Base-by-base conservation (phyloP, 2,797 vertebrate species). In the Cyprinodon diabolis region DNA sequence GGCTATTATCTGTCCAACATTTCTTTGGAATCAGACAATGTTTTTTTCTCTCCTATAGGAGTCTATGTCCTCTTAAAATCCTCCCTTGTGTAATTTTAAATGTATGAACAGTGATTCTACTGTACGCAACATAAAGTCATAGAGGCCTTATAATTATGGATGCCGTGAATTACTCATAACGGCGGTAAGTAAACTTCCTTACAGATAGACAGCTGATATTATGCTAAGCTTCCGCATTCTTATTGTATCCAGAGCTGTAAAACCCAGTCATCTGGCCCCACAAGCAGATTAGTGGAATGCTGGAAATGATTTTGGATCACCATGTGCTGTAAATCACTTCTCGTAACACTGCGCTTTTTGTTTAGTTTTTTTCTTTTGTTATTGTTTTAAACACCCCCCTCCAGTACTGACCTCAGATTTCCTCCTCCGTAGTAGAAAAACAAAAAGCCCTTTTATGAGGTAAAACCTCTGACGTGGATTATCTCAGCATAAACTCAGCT, bases 361-460 rank as follows among this genome's bases (percentile, higher is more conserved):
- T 49, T 49, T 49, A 30, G 30, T 30, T 30, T 30, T 30, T 30
- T 30, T 30, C 30, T 30, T 30, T 30, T 30, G 30, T 30, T 30
- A 30, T 54, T 67, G 73, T 79, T 84, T 68, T 66, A 45, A 74
- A 68, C 55, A 4, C 54, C 67, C 19, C 54, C 70, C 51, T 74
- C 62, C 9, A 45, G 66, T 48, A 58, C 14, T 63, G 81, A 76
- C 80, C 62, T 69, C 68, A 30, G 57, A 21, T 60, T 48, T 23
- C 45, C 63, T 74, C 63, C 2, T 65, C 54, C 52, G 1, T n/a
- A 10, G 48, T n/a, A 56, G 35, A 47, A 45, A 75, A 72, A 63
- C 54, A 62, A 40, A 55, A 69, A 55, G 4, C 21, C 4, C 35
- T 35, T 5, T 35, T 45, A 47, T 40, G 13, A 47, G 25, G 57